These are phyloP conservation scores for Rhegmatorhina hoffmannsi DNA, from an alignment of 2,113 vertebrate species.

Conservation along the genomic window DNA sequence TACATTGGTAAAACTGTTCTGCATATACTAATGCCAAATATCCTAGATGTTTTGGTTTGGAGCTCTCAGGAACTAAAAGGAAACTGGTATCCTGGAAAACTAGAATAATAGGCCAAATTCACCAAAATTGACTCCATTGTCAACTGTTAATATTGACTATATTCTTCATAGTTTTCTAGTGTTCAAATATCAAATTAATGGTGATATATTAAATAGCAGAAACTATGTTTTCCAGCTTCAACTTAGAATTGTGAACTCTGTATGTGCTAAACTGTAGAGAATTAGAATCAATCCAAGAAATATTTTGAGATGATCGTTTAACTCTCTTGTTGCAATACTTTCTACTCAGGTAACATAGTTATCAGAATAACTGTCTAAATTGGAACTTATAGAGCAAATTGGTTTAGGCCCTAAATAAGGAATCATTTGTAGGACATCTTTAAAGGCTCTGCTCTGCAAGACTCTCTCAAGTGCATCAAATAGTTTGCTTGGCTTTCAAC, in stretches of 20 bases:
- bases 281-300: neutral
- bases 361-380: neutral
- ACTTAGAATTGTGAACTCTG: neutral
- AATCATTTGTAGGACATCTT: neutral
- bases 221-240: neutral
- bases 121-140: neutral
- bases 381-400: neutral
- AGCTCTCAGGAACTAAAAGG: neutral
- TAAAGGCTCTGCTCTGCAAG: neutral
- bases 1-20: neutral
- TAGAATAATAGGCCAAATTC: neutral
- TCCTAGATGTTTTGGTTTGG: neutral
- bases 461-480: neutral
- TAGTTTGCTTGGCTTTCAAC: neutral
- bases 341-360: neutral
- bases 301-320: neutral
- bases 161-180: neutral
- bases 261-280: neutral
- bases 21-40: neutral
- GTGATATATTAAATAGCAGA: neutral
- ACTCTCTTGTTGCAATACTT: neutral
- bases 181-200: neutral
- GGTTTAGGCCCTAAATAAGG: neutral
- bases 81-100: neutral
- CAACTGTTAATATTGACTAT: neutral